Evolutionary conservation across 2,888 invertebrate species (phyloP), one percentile per base, ranked within the genome.

Genomic region (Sinopyrophorus schimmeli): DNA sequence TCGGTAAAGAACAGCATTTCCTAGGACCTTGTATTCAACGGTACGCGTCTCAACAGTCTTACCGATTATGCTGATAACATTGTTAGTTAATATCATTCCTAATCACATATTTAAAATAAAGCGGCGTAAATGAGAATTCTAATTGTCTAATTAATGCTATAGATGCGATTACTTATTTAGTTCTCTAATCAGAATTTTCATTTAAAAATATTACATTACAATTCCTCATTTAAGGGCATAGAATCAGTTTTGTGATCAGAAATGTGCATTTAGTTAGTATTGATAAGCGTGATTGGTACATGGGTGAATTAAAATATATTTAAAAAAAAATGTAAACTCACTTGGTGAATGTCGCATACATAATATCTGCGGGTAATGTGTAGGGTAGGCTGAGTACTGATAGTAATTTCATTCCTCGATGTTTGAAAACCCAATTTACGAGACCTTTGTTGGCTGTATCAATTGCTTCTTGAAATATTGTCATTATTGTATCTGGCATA

Each of bases 371-470:
- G 11, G 95, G 94, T 42, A 96, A 76, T 31, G 90, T 82, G 66
- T 90, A 94, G 0, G 96, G 95, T 48, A 95, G 77, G 39, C 90
- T 86, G 47, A 92, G 74, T 17, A 92, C 75, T 0, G 90, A 87
- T 1, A 95, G 75, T 31, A 91, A 76, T 61, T 90, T 86, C 73
- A 93, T 83, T 28, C 90, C 88, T 55, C 84, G 80, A 65, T 89
- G 88, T 61, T 88, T 84, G 76, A 93, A 91, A 55, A 95, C 76
- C 91, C 93, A 94, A 73, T 92, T 93, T 43, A 92, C 79, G 15
- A 96, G 73, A 2, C 94, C 94, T 67, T 86, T 89, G 74, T 96
- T 95, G 0, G 94, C 92, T 0, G 91, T 84, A 69, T 94, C 92
- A 57, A 94, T 92, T 1, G 93, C 94, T 67, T 92, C 90, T 78